Conservation (phyloP, 2,888 invertebrate genomes). For the Drosophila macrospina region DNA sequence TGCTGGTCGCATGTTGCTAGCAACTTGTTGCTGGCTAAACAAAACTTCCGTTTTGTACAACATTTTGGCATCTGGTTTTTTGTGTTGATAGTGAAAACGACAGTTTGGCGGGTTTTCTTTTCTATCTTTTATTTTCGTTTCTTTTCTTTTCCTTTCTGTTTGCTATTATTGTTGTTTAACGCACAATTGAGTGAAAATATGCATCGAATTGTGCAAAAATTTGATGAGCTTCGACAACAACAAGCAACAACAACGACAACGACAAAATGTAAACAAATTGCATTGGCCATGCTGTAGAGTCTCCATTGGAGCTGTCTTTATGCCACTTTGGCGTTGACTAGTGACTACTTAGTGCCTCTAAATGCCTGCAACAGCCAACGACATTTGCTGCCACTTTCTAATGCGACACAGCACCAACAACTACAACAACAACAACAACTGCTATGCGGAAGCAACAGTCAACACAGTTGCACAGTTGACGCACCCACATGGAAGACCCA, state of each 20-base stretch:
- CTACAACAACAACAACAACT: slow-evolving; percentile 26
- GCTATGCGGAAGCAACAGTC: slow-evolving; percentile 43
- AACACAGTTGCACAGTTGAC: slow-evolving; percentile 39
- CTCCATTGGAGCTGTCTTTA: not conserved
- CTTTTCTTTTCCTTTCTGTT: not conserved
- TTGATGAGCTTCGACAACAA: slow-evolving; percentile 43
- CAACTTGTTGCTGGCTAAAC: slow-evolving; percentile 55
- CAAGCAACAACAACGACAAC: slow-evolving; percentile 14
- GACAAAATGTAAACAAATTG: slow-evolving; percentile 38
- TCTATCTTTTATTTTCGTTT: slow-evolving; percentile 4
- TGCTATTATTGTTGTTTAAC: slow-evolving; percentile 27
- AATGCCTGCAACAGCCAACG: slow-evolving; percentile 32
- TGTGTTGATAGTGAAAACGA: slow-evolving; percentile 63
- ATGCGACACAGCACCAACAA: slow-evolving; percentile 41
- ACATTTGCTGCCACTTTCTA: slow-evolving; percentile 67
- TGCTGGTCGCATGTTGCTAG: slow-evolving; percentile 35
- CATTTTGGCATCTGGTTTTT: slow-evolving; percentile 41
- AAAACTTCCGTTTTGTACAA: slow-evolving; percentile 51
- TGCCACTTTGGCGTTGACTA: slow-evolving; percentile 23
- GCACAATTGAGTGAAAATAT: slow-evolving; percentile 74
- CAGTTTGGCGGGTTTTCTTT: slow-evolving; percentile 49
- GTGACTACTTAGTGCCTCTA: slow-evolving; percentile 35
- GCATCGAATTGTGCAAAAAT: slow-evolving; percentile 59
- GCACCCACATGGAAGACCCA: slow-evolving; percentile 41
- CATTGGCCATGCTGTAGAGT: slow-evolving; percentile 8